Base-by-base conservation (phyloP, 2,797 vertebrate species). In the Pantherophis vulpinus region DNA sequence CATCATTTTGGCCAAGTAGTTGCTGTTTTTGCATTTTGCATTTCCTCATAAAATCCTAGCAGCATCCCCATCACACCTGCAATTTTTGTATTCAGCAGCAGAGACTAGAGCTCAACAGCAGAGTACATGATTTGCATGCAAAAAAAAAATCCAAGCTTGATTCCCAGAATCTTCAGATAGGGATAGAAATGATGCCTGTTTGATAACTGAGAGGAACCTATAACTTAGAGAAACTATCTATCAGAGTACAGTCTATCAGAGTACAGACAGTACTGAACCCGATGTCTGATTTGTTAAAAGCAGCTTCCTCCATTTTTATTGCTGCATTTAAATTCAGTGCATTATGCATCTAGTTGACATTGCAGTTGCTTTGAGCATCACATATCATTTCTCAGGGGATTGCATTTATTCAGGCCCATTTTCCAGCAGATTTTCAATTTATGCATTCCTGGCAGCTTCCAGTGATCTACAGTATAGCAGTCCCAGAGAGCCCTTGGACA, bases 321-420 rank as follows among this genome's bases (percentile, higher is more conserved):
- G 32, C 58, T 56, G 58, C 51, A 32, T 86, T 61, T 86, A 16
- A 12, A 56, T 91, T 56, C 47, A 29, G 47, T 56, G 16, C 23
- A 10, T 42, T 51, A 2, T 55, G 58, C 59, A 58, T 42, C 47
- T 42, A 89, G 54, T 42, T 93, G 89, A 83, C 87, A 47, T 61
- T 79, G 54, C n/a, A 87, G n/a, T 89, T 93, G 47, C 74, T 93
- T 88, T 63, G 70, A 56, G 61, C 86, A 66, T 32, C 86, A 92
- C 88, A 37, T 70, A 14, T 92, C 60, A 55, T 93, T 93, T 87
- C 88, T 91, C 2, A 2, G 51, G 86, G 23, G 0, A 32, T 0
- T 0, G 47, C 0, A 0, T 87, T 93, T 16, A 0, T 2, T 32
- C 92, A 93, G 56, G 51, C 1, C 91, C 74, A 37, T 86, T 94